Conservation (phyloP, 2,113 vertebrate genomes). For the Myocastor coypus region DNA sequence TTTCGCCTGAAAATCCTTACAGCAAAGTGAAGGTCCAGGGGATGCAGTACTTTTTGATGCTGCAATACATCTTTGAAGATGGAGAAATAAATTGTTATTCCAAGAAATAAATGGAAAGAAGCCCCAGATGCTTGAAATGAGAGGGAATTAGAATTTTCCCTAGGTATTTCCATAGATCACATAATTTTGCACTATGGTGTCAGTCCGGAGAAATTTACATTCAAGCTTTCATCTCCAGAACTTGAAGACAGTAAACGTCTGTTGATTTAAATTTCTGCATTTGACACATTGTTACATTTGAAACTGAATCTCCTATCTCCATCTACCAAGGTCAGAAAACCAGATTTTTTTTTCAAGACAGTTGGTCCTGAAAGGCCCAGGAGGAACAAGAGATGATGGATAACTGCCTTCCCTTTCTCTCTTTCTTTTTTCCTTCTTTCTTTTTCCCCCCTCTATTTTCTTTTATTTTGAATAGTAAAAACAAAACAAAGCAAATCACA, state of each 20-base stretch:
- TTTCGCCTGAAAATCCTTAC: neutral
- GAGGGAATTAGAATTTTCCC: neutral
- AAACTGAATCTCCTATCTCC: neutral
- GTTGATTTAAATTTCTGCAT: neutral
- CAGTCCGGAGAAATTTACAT: neutral
- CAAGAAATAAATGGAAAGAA: neutral
- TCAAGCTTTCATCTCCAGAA: neutral
- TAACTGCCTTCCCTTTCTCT: neutral
- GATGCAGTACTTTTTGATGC: neutral
- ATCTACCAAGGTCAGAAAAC: neutral
- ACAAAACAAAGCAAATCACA: too few species aligned
- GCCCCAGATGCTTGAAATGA: neutral
- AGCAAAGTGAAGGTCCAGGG: neutral
- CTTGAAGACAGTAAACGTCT: neutral
- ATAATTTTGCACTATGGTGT: neutral
- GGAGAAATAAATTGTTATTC: neutral
- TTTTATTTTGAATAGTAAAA: too few species aligned
- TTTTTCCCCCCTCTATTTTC: too few species aligned
- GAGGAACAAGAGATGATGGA: neutral
- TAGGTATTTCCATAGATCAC: neutral
- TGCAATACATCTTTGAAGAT: neutral
- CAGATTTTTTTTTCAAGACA: neutral
- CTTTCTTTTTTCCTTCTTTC: neutral
- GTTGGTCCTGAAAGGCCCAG: neutral
- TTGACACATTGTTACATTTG: neutral